Conservation (phyloP, 2,113 vertebrate species). For the Podarcis raffonei region DNA sequence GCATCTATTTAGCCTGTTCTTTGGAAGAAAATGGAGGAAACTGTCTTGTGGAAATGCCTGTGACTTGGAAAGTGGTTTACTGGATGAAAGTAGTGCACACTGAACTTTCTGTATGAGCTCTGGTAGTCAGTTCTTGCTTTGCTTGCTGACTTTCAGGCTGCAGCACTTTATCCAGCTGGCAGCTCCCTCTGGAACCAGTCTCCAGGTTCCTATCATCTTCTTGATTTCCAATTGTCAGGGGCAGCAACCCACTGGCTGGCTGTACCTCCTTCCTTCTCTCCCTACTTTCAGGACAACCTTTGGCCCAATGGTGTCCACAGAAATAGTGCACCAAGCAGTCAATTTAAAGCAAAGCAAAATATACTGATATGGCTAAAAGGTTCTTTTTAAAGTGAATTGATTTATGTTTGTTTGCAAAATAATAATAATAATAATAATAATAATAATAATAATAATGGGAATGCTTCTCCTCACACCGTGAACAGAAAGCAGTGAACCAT, state of each 20-base stretch:
- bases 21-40: neutral
- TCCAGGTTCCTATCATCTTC: too few relatives aligned
- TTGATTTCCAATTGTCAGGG: neutral
- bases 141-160: too few relatives aligned
- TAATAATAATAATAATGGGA: neutral
- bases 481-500: neutral
- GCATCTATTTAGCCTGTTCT: neutral
- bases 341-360: neutral
- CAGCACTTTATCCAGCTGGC: too few relatives aligned
- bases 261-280: neutral
- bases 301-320: neutral
- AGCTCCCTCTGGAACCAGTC: too few relatives aligned
- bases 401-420: neutral
- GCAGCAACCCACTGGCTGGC: neutral
- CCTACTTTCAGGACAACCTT: neutral
- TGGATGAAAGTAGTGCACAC: neutral
- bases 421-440: neutral
- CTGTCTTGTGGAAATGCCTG: neutral
- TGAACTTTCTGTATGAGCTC: neutral
- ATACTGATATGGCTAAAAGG: neutral
- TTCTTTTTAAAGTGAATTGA: fast-evolving
- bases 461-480: neutral
- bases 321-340: neutral
- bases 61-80: neutral
- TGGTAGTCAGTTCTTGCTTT: neutral